Conservation (phyloP, 2,797 vertebrate species). For the Syngnathus acus region DNA sequence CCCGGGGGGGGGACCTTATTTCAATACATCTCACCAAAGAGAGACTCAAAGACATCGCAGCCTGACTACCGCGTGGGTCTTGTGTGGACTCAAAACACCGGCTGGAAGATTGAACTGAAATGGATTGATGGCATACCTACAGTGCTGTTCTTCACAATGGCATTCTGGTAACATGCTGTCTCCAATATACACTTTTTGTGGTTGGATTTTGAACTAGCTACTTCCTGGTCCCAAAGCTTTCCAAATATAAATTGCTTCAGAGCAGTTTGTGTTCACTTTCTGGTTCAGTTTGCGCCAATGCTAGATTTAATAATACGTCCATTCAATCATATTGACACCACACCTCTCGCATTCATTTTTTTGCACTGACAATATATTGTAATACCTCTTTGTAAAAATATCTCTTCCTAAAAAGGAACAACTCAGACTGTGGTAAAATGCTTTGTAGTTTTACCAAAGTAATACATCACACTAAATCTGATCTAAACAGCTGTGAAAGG, state of each 20-base stretch:
- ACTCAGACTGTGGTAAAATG: not conserved
- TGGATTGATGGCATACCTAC: slow-evolving; percentile 2
- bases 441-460: not conserved
- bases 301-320: too few species aligned
- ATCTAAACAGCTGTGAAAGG: not conserved
- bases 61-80: not conserved
- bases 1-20: slow-evolving; percentile 37
- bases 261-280: too few species aligned
- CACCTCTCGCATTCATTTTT: too few species aligned
- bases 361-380: too few species aligned
- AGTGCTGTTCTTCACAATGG: slow-evolving; percentile 11
- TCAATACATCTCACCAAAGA: slow-evolving; percentile 41
- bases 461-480: not conserved
- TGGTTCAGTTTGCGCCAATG: too few species aligned
- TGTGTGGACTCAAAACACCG: slow-evolving; percentile 21
- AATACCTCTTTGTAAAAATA: not conserved
- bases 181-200: not conserved
- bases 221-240: not conserved
- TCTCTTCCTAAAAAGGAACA: too few species aligned
- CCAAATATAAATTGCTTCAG: too few species aligned
- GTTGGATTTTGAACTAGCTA: not conserved
- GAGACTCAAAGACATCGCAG: slow-evolving; percentile 9
- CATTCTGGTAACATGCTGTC: not conserved
- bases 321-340: too few species aligned
- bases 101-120: slow-evolving; percentile 17